Evolutionary conservation across 2,888 invertebrate genomes (phyloP), one percentile per base, ranked within the genome.

Genomic region (Alcis repandata): DNA sequence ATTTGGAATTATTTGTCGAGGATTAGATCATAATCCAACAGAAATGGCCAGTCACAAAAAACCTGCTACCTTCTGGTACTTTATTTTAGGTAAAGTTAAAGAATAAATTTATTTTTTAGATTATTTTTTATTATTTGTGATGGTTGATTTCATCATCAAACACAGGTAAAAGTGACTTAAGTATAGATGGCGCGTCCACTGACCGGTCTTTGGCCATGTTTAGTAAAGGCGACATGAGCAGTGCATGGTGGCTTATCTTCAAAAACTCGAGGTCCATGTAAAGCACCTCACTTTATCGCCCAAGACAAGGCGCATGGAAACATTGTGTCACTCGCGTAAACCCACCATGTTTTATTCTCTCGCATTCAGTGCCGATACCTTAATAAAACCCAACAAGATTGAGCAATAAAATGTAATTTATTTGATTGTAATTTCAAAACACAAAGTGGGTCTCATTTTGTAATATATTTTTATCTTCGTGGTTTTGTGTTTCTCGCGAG

Each of bases 341-440:
- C 88, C 86, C 87, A 85, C 90, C 90, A 89, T 92, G 91, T 92
- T 91, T 92, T 89, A 92, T 92, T 85, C 87, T 84, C 87, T 87
- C 85, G 82, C 86, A 86, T 87, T 88, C 89, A 90, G 88, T 85
- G 87, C 89, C 91, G 91, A 90, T 91, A 92, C 93, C 92, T 91
- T 92, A 91, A 92, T 92, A 93, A 92, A 92, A 92, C 84, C 90
- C 90, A 92, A 92, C 92, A 85, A 92, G 92, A 93, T 93, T 93
- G 92, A 93, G 92, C 91, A 93, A 93, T 93, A 93, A 93, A 93
- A 92, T 84, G 91, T 92, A 93, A 93, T 93, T 93, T 93, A 93
- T 93, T 91, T 90, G 92, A 92, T 91, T 92, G 93, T 93, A 92
- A 92, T 93, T 92, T 91, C 91, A 92, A 92, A 92, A 92, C 91